Evolutionary conservation across 2,888 invertebrate genomes (phyloP).

Genomic region (Agapostemon virescens): DNA sequence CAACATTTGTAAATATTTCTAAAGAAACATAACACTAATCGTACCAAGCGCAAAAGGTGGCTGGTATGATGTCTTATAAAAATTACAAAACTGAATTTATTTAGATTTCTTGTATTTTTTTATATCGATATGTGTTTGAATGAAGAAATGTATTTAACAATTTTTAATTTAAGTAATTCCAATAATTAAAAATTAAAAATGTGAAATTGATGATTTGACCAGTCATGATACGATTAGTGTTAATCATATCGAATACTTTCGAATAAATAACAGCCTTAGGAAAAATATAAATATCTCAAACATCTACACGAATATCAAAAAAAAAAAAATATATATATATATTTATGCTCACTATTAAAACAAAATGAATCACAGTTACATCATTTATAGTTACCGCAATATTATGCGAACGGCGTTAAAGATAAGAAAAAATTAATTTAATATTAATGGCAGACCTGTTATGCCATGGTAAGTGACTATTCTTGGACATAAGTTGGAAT

Average conservation of each 20-base stretch:
- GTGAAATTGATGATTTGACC: too few relatives aligned
- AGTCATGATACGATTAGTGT: too few relatives aligned
- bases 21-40: too few relatives aligned
- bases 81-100: too few relatives aligned
- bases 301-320: neutral
- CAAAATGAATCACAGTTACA: slow-evolving; percentile 41
- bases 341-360: slow-evolving; percentile 28
- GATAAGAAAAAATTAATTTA: neutral
- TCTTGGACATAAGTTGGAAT: slow-evolving; percentile 27
- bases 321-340: slow-evolving; percentile 2
- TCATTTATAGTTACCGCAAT: slow-evolving; percentile 8
- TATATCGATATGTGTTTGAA: too few relatives aligned
- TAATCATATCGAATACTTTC: slow-evolving; percentile 26
- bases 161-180: too few relatives aligned
- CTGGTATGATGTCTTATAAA: too few relatives aligned
- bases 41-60: too few relatives aligned
- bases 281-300: slow-evolving; percentile 23
- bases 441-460: slow-evolving; percentile 12
- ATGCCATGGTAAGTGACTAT: slow-evolving; percentile 8
- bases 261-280: slow-evolving; percentile 10
- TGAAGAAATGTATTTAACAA: too few relatives aligned
- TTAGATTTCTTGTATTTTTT: too few relatives aligned
- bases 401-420: slow-evolving; percentile 19
- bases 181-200: too few relatives aligned
- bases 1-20: slow-evolving; percentile 19